phyloP scores from a whole-genome alignment of 2,797 vertebrate genomes.

The Geotrypetes seraphini region DNA sequence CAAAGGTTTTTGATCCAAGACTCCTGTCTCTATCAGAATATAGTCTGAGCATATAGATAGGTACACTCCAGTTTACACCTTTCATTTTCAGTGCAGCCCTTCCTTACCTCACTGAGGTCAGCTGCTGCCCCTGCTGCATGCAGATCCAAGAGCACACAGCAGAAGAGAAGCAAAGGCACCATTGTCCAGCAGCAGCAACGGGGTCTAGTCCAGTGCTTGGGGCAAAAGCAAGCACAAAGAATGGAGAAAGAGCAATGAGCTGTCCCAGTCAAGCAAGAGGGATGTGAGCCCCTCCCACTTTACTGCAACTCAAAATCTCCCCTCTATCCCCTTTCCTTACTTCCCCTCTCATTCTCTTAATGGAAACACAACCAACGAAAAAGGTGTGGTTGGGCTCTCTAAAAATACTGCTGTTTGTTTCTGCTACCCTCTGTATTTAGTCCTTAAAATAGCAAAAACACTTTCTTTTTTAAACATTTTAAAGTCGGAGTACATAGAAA shows the following conservation, averaged over 20 bases:
- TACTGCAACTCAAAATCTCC: background rate
- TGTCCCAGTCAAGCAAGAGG: background rate
- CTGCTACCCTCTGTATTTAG: background rate
- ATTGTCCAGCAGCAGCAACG: background rate
- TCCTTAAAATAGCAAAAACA: background rate
- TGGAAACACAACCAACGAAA: background rate
- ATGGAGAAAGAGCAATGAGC: background rate
- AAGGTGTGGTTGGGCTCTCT: background rate
- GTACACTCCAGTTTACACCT: too few relatives aligned
- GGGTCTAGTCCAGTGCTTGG: background rate
- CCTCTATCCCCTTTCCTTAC: too few relatives aligned
- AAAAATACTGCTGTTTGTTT: background rate
- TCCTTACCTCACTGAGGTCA: conserved; percentile 17
- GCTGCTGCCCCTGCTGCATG: conserved; percentile 15
- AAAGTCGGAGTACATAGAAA: too few relatives aligned
- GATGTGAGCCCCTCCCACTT: background rate
- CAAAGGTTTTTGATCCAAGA: too few relatives aligned
- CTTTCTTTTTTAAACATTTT: too few relatives aligned
- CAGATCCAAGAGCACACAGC: conserved; percentile 17
- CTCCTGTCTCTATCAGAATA: too few relatives aligned
- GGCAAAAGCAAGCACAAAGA: background rate
- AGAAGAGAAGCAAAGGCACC: conserved; percentile 7
- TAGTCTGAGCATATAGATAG: too few relatives aligned
- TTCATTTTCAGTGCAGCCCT: too few relatives aligned
- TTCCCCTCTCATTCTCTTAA: background rate